A percentile compares a stretch with the other conserved stretches of the same genome.
phyloP scores from a whole-genome alignment of 2,797 vertebrate species.

The Chiloscyllium punctatum region DNA sequence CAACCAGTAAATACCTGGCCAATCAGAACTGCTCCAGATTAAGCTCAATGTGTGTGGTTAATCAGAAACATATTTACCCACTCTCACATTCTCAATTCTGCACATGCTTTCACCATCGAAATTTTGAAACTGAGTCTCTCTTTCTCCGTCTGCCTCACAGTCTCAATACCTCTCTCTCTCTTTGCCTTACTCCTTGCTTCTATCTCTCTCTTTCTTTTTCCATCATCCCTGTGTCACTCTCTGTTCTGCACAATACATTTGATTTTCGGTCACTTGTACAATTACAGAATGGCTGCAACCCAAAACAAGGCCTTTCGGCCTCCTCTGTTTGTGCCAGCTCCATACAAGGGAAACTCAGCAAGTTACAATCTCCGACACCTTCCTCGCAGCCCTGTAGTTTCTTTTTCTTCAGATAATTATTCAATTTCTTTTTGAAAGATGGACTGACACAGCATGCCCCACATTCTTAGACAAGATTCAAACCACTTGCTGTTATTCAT shows the following conservation, averaged over 20 bases:
- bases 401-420: neutral
- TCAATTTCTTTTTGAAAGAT: neutral
- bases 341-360: neutral
- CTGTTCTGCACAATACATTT: no score
- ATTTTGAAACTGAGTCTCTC: neutral
- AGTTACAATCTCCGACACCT: neutral
- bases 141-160: neutral
- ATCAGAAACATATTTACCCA: constrained; percentile 50
- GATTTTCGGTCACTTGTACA: no score
- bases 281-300: neutral
- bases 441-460: no score
- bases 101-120: no score
- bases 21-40: constrained; percentile 49
- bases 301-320: neutral
- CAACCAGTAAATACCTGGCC: constrained; percentile 55
- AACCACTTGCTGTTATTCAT: no score
- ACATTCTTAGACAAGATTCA: no score
- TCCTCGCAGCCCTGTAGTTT: neutral
- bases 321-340: neutral
- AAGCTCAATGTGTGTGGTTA: constrained; percentile 53
- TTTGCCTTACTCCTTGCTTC: neutral
- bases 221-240: neutral
- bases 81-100: neutral
- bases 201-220: neutral
- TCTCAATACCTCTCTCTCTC: neutral